A percentile compares a stretch with the other conserved stretches of the same genome.
Conservation (phyloP, 2,797 vertebrate genomes). For the Lutra lutra region DNA sequence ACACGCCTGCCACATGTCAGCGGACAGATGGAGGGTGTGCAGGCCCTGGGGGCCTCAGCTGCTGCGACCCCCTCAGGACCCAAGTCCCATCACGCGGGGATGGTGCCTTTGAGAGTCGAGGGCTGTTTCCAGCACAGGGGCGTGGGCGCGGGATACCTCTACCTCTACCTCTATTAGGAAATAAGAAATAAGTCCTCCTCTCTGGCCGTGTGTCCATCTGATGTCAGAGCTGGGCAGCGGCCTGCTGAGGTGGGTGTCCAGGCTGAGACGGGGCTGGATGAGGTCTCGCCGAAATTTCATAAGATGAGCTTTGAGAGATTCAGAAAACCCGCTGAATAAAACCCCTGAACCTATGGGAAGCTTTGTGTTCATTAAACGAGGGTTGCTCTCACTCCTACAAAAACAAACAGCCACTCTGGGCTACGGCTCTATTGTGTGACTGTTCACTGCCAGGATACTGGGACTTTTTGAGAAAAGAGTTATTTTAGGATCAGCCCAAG, state of each 20-base stretch:
- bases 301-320: conserved; percentile 58
- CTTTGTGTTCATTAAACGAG: conserved; percentile 62
- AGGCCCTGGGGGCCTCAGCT: neutral
- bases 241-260: neutral
- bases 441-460: neutral
- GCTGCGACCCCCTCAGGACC: neutral
- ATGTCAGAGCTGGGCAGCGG: neutral
- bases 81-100: neutral
- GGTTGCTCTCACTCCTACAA: conserved; percentile 35
- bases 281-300: conserved; percentile 2
- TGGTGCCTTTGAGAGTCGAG: neutral
- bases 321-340: conserved; percentile 32
- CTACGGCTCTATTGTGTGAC: neutral
- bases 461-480: conserved; percentile 53
- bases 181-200: too few relatives aligned
- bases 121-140: neutral
- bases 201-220: neutral
- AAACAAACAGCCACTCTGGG: conserved; percentile 53
- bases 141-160: neutral
- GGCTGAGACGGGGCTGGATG: too few relatives aligned
- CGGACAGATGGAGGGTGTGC: neutral
- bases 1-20: neutral
- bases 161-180: too few relatives aligned
- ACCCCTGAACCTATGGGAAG: neutral
- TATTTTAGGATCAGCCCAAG: conserved; percentile 55